phyloP scores from a whole-genome alignment of 2,113 vertebrate species.

The Campylorhamphus procurvoides region DNA sequence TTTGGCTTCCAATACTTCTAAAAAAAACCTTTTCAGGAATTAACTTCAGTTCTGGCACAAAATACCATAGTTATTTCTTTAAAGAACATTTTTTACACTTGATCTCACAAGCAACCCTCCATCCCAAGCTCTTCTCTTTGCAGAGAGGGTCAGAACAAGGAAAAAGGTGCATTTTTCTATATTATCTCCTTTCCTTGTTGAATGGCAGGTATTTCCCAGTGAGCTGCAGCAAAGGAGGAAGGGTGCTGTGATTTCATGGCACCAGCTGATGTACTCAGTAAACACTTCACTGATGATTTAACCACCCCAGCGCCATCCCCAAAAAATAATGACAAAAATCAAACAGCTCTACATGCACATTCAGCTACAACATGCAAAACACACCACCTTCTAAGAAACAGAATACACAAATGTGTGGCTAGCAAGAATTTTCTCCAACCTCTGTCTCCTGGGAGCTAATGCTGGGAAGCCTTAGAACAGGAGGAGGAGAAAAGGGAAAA shows the following conservation, averaged over 20 bases:
- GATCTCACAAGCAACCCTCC: not conserved
- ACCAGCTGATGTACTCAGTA: conserved; percentile 22
- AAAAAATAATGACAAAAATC: not conserved
- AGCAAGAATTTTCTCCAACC: conserved; percentile 19
- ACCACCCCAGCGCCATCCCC: conserved; percentile 34
- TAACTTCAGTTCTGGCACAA: conserved; percentile 47
- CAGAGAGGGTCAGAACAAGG: conserved; percentile 48
- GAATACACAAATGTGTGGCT: conserved; percentile 5
- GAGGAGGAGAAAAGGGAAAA: conserved; percentile 1
- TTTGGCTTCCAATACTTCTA: conserved; percentile 48
- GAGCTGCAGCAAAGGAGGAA: conserved; percentile 45
- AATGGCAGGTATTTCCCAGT: conserved; percentile 25
- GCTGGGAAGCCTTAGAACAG: conserved; percentile 14
- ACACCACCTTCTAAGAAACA: conserved; percentile 30
- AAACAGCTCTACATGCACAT: conserved; percentile 69
- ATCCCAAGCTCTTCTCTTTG: not conserved
- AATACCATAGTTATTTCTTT: conserved; percentile 9
- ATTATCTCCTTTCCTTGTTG: conserved; percentile 3
- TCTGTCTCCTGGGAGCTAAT: not conserved
- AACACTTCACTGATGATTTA: not conserved
- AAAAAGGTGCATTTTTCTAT: conserved; percentile 6
- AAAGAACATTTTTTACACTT: conserved; percentile 20
- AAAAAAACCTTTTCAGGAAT: conserved; percentile 41
- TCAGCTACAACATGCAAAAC: conserved; percentile 67
- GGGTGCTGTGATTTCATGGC: conserved; percentile 5